Evolutionary conservation across 2,888 invertebrate genomes (phyloP).

Genomic region (Melinaea marsaeus): DNA sequence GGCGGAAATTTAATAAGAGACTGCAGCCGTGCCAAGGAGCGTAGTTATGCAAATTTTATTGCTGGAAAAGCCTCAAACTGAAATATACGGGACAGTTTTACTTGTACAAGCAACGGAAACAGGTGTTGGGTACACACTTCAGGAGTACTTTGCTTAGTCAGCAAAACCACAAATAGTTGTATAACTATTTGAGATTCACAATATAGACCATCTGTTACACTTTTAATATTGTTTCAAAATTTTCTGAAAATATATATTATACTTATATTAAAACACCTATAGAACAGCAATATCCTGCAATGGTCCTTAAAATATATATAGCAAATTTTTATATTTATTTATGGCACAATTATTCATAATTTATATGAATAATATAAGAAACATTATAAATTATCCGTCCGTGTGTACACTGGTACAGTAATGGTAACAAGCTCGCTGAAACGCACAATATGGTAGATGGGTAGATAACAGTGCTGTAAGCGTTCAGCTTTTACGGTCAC

Average conservation of each 20-base stretch:
- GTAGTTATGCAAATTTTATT: slow-evolving; percentile 78
- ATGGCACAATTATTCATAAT: background rate
- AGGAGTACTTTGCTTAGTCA: too few relatives aligned
- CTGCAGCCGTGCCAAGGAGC: slow-evolving; percentile 64
- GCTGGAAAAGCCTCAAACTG: slow-evolving; percentile 60
- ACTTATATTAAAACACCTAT: too few relatives aligned
- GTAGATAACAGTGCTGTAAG: slow-evolving; percentile 66
- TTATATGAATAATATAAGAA: background rate
- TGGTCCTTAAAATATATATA: background rate
- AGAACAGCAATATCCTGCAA: too few relatives aligned
- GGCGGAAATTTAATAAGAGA: slow-evolving; percentile 77
- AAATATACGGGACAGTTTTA: slow-evolving; percentile 42
- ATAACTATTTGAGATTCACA: too few relatives aligned
- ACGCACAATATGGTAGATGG: slow-evolving; percentile 73
- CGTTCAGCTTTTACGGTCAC: slow-evolving; percentile 58
- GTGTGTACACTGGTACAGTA: slow-evolving; percentile 44
- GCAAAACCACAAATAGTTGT: too few relatives aligned
- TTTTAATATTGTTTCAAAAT: too few relatives aligned
- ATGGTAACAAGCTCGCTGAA: slow-evolving; percentile 65
- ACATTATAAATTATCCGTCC: slow-evolving; percentile 33
- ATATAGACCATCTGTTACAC: too few relatives aligned
- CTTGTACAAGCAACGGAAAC: background rate
- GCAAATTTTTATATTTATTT: background rate
- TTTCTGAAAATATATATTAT: too few relatives aligned
- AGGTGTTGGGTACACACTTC: background rate